Evolutionary conservation across 2,113 vertebrate genomes (phyloP).

Genomic region (mouse (Mus musculus)): DNA sequence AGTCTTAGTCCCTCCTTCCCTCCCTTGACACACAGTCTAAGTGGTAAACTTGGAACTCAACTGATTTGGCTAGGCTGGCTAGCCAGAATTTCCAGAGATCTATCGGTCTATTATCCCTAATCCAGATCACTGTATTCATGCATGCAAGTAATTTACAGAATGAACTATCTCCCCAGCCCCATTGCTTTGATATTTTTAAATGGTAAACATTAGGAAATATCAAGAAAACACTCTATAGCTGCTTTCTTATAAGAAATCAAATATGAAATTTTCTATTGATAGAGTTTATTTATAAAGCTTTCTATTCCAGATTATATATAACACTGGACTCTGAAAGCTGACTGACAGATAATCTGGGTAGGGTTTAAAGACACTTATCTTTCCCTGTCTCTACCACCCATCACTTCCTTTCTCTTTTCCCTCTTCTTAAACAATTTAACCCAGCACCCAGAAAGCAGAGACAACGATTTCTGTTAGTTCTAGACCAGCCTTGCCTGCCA

Average conservation of each 20-base stretch:
- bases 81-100: neutral
- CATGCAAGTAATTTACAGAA: neutral
- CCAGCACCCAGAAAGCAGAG: neutral
- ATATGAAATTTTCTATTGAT: slow-evolving; percentile 54
- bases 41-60: neutral
- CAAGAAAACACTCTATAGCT: neutral
- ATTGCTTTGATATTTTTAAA: slow-evolving; percentile 32
- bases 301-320: slow-evolving; percentile 26
- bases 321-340: neutral
- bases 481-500: neutral
- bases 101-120: neutral
- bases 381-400: neutral
- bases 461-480: neutral
- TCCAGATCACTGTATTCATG: neutral
- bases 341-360: slow-evolving; percentile 3
- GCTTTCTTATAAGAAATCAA: slow-evolving; percentile 43
- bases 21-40: neutral
- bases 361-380: slow-evolving; percentile 35
- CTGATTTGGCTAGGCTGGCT: neutral
- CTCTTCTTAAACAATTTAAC: slow-evolving; percentile 19
- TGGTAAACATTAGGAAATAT: slow-evolving; percentile 20
- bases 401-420: neutral
- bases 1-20: neutral
- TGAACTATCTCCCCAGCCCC: neutral
- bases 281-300: slow-evolving; percentile 41